Evolutionary conservation across 1,140 invertebrate genomes (phyloP).

Genomic region (Charaxes varanes): DNA sequence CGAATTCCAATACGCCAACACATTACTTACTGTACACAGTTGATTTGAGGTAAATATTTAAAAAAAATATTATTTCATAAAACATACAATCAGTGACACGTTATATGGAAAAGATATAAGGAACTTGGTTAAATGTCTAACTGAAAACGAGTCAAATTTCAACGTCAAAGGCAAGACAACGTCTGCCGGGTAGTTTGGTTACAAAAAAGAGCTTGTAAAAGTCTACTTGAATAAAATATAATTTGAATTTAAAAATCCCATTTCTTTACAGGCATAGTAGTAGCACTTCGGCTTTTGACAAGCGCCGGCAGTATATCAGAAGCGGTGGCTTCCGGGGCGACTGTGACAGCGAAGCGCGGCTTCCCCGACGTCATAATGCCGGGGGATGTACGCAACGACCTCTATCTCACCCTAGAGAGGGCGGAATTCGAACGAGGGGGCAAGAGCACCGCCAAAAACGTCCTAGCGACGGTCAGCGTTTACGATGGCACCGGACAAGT

Average conservation of each 20-base stretch:
- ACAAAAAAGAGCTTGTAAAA: too few relatives aligned
- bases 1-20: constrained; percentile 87
- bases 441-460: constrained; percentile 96
- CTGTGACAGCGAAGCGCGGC: constrained; percentile 90
- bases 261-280: constrained; percentile 56
- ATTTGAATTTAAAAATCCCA: too few relatives aligned
- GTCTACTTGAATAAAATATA: too few relatives aligned
- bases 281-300: constrained; percentile 54
- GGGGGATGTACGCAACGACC: constrained; percentile 94
- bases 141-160: too few relatives aligned
- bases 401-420: constrained; percentile 91
- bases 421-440: constrained; percentile 95
- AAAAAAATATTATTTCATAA: too few relatives aligned
- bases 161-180: too few relatives aligned
- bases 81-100: too few relatives aligned
- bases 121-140: too few relatives aligned
- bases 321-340: constrained; percentile 77
- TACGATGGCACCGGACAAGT: constrained; percentile 86
- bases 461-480: constrained; percentile 89
- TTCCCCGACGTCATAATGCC: constrained; percentile 98
- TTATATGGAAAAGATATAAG: too few relatives aligned
- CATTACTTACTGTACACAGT: constrained; percentile 44
- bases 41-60: too few relatives aligned
- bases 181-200: too few relatives aligned
- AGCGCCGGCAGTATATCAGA: constrained; percentile 56